Conservation (phyloP, 1,140 invertebrate species). For the Uloborus diversus region DNA sequence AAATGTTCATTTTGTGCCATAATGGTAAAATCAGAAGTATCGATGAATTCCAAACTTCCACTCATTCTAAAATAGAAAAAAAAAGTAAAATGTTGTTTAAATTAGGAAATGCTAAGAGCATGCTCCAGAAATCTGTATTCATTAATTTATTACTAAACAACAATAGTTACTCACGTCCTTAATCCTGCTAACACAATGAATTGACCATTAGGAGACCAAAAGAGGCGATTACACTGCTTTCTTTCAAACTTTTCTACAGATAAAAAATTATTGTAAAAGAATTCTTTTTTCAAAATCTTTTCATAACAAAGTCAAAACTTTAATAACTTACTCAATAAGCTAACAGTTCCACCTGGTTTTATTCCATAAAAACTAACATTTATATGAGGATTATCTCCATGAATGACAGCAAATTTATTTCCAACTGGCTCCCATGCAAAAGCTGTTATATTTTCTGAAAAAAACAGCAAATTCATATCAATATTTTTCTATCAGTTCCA, state of each 20-base stretch:
- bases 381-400: conserved; percentile 84
- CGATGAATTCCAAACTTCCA: conserved; percentile 93
- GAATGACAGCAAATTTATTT: conserved; percentile 94
- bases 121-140: no score
- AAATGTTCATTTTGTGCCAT: conserved; percentile 95
- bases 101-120: no score
- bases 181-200: conserved; percentile 92
- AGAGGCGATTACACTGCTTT: conserved; percentile 90
- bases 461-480: conserved; percentile 50
- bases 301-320: background rate
- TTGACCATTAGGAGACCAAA: conserved; percentile 96
- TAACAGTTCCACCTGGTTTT: conserved; percentile 84
- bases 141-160: background rate
- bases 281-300: background rate
- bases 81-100: no score
- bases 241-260: conserved; percentile 84
- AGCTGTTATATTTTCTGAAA: conserved; percentile 78
- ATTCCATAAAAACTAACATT: conserved; percentile 95
- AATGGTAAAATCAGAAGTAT: conserved; percentile 92
- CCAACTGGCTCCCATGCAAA: conserved; percentile 99
- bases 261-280: background rate
- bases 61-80: conserved; percentile 72
- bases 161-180: conserved; percentile 63
- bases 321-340: conserved; percentile 76
- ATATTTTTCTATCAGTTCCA: background rate